A percentile compares a stretch with the other conserved stretches of the same genome.
Conservation (phyloP, 2,113 vertebrate genomes). For the Oreamnos americanus region DNA sequence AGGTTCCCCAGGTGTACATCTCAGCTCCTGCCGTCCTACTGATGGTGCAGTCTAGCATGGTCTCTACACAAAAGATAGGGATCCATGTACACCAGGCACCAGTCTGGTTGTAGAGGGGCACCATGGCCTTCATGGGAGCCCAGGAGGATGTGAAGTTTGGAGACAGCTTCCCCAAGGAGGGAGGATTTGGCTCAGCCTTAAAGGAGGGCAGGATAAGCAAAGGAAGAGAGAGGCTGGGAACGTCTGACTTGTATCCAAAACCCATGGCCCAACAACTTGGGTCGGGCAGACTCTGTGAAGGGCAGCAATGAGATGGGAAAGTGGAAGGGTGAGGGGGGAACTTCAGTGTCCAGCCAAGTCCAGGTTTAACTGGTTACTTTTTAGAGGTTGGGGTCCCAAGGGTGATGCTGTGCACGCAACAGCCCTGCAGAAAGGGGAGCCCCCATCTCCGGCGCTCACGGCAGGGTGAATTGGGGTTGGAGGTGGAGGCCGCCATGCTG, state of each 20-base stretch:
- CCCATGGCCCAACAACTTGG: not conserved
- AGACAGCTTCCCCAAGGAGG: not conserved
- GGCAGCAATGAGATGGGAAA: not conserved
- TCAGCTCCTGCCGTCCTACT: not conserved
- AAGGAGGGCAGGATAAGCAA: not conserved
- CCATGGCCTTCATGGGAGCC: not conserved
- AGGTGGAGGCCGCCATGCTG: fast-evolving
- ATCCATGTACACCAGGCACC: fast-evolving
- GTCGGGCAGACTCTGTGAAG: not conserved
- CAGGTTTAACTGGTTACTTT: not conserved
- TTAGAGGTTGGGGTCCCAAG: not conserved
- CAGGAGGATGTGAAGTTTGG: not conserved
- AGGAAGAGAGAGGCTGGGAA: not conserved
- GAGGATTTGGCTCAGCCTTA: not conserved
- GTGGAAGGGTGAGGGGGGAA: not conserved
- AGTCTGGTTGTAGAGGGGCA: not conserved
- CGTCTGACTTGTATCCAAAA: not conserved
- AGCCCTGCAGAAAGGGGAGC: not conserved
- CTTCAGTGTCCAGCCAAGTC: not conserved
- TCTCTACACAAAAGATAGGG: not conserved
- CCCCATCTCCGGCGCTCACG: not conserved
- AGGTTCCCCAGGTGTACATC: not conserved
- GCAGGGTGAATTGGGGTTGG: not conserved
- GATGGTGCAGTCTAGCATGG: fast-evolving
- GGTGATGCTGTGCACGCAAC: not conserved